These are phyloP conservation scores for Sepiola atlantica DNA, from an alignment of 2,888 invertebrate species.

Conservation along the genomic window DNA sequence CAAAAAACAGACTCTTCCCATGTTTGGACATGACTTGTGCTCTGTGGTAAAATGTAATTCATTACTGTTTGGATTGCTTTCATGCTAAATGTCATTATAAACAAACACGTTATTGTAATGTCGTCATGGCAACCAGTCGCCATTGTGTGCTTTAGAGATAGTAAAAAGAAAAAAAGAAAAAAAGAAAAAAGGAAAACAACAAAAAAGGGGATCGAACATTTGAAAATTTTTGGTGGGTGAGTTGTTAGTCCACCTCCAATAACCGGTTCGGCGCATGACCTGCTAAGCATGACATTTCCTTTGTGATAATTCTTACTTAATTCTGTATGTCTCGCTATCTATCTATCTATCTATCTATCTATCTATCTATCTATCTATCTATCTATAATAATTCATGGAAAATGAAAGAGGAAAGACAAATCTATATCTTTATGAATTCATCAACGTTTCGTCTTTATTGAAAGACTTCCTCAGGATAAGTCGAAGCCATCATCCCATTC, in stretches of 20 bases:
- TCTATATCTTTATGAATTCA: no score
- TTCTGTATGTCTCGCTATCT: background rate
- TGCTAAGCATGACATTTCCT: background rate
- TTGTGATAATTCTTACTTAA: background rate
- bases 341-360: background rate
- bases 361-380: background rate
- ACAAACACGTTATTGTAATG: background rate
- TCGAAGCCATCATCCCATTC: no score
- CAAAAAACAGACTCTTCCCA: background rate
- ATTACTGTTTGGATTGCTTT: background rate
- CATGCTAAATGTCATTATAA: background rate
- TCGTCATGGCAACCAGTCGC: background rate
- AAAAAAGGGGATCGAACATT: background rate
- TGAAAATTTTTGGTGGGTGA: background rate
- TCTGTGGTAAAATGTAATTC: slow-evolving; percentile 15
- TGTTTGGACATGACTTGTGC: background rate
- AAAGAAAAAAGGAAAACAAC: no score
- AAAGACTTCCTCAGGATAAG: no score
- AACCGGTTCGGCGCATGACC: background rate
- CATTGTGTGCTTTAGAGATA: background rate
- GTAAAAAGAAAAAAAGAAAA: no score
- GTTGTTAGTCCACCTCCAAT: background rate
- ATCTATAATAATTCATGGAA: no score
- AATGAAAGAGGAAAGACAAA: no score
- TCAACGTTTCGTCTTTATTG: no score